Evolutionary conservation across 2,888 invertebrate species (phyloP).

Genomic region (Melieria crassipennis): DNA sequence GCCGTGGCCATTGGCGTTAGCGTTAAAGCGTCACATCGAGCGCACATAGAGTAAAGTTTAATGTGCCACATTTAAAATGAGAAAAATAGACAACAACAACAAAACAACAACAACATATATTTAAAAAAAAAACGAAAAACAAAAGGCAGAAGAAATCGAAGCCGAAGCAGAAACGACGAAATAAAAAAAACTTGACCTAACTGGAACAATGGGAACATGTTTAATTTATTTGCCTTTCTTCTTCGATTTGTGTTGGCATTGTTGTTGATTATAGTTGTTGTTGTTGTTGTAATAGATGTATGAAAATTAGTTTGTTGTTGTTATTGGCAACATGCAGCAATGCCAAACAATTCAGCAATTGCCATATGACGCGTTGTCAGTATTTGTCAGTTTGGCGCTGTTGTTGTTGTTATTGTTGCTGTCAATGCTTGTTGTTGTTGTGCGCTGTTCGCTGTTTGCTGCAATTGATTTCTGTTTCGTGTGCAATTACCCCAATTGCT

Average conservation of each 20-base stretch:
- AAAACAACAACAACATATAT: not conserved
- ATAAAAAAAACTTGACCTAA: slow-evolving; percentile 49
- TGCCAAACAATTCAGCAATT: slow-evolving; percentile 8
- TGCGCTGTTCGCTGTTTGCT: slow-evolving; percentile 14
- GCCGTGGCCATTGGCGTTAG: slow-evolving; percentile 27
- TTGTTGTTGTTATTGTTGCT: slow-evolving; percentile 14
- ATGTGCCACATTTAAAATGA: slow-evolving; percentile 54
- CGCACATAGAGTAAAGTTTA: slow-evolving; percentile 39
- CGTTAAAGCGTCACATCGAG: not conserved
- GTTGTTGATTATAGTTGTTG: slow-evolving; percentile 38
- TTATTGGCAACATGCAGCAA: slow-evolving; percentile 15
- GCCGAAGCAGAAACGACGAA: not conserved
- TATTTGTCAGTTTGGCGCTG: slow-evolving; percentile 6
- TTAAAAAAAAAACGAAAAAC: too few species aligned
- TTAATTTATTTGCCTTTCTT: slow-evolving; percentile 40
- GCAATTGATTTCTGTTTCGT: not conserved
- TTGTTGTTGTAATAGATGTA: slow-evolving; percentile 14
- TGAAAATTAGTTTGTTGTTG: not conserved
- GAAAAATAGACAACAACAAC: slow-evolving; percentile 5
- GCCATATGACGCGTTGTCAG: not conserved
- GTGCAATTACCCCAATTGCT: too few species aligned
- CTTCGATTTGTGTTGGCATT: slow-evolving; percentile 37
- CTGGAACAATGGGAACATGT: slow-evolving; percentile 41
- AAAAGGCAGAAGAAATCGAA: too few species aligned
- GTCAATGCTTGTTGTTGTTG: slow-evolving; percentile 7